Evolutionary conservation across 1,140 invertebrate species (phyloP).

Genomic region (Diachasmimorpha longicaudata): DNA sequence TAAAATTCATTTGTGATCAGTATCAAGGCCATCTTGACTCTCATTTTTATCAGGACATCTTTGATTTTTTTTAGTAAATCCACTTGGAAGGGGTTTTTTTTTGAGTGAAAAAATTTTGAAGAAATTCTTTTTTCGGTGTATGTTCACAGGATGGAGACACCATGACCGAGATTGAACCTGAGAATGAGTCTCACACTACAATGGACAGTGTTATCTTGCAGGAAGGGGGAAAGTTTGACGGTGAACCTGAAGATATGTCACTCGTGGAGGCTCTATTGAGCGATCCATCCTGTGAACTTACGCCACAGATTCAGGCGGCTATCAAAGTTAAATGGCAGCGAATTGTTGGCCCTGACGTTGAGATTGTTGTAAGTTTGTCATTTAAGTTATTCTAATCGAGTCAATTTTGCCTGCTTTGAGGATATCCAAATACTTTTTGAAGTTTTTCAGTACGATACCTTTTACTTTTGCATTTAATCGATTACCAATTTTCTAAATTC

Average conservation of each 20-base stretch:
- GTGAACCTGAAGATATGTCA: constrained; percentile 68
- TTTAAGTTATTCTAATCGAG: background rate
- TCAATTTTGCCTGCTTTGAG: no score
- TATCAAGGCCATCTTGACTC: background rate
- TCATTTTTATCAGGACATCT: constrained; percentile 2
- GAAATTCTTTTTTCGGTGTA: background rate
- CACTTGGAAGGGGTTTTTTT: background rate
- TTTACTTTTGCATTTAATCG: no score
- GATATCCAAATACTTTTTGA: background rate
- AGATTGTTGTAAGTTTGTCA: constrained; percentile 74
- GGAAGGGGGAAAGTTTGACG: constrained; percentile 60
- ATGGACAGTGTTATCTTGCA: constrained; percentile 68
- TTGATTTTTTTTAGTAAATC: background rate
- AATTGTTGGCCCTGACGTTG: constrained; percentile 80
- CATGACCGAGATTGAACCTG: constrained; percentile 71
- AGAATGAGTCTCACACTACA: constrained; percentile 71
- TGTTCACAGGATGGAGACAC: constrained; percentile 62
- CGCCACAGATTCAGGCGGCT: constrained; percentile 75
- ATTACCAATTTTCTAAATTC: no score
- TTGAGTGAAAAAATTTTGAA: background rate
- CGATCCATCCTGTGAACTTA: constrained; percentile 66
- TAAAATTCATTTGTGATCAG: constrained; percentile 5
- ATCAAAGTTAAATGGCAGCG: constrained; percentile 86
- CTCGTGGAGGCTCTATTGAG: constrained; percentile 63
- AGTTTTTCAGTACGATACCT: no score